Evolutionary conservation across 2,888 invertebrate species (phyloP), one percentile per base, ranked within the genome.

Genomic region (Bruchidius siliquastri): DNA sequence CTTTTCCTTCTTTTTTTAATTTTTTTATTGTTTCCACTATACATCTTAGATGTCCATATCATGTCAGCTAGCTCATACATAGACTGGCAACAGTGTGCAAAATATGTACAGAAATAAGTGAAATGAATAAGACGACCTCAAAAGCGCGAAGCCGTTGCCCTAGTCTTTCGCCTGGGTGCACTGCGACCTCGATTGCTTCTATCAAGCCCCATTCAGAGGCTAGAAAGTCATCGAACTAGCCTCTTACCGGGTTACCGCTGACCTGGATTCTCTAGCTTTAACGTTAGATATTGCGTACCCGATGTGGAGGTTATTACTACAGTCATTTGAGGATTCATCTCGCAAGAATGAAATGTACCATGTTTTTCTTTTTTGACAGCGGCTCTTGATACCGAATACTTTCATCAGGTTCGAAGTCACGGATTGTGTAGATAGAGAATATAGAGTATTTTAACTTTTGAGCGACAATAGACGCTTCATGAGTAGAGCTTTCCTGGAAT

Each of bases 91-190:
- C 49, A 49, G 49, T 13, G 49, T 49, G 49, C 49, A 49, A 49
- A 49, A 49, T 49, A 49, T 49, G 49, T 75, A 79, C 80, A 72
- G 79, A 79, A 77, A 75, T 76, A 80, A 81, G 81, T 81, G 80
- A 81, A 80, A 81, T 81, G 81, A 80, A 77, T 79, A 78, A 80
- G 81, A 80, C 85, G 86, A 86, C 87, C 87, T 87, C 86, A 87
- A 86, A 86, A 86, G 82, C 80, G 78, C 80, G 79, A 80, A 86
- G 86, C 83, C 86, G 86, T 85, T 84, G 86, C 81, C 85, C 87
- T 86, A 84, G 79, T 82, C 86, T 86, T 84, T 68, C 26, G 22
- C 21, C 81, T 72, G 77, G 84, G 82, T 76, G 77, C 81, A 72
- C 49, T 77, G 78, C 82, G 84, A 83, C 85, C 85, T 85, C 85